Evolutionary conservation across 2,113 vertebrate genomes (phyloP), one percentile per base, ranked within the genome.

Genomic region (Oostethus manadensis): DNA sequence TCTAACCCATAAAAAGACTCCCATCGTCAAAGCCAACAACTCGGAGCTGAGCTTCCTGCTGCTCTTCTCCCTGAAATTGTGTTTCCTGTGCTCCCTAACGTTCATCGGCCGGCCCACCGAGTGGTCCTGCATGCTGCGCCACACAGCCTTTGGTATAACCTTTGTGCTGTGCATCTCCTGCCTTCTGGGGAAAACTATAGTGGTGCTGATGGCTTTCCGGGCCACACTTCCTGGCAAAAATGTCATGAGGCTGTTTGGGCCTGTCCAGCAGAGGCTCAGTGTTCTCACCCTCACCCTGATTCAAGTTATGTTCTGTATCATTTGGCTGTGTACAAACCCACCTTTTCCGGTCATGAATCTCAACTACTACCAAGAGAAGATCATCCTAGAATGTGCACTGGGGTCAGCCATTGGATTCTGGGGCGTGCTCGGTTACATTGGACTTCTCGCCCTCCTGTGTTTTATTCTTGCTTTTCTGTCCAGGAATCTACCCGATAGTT

Each of bases 101-200:
- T 82, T 86, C 66, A 83, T 82, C 22, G 74, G 68, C 6, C 79
- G 68, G 60, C 78, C 74, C 10, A 59, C 78, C 8, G 59, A 62
- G 16, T 87, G 84, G 82, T 85, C 83, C 62, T 89, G 86, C 71
- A 87, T 81, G 84, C 64, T 88, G 55, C 69, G 77, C 26, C 81
- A 87, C 70, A 85, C 74, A 11, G 83, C 81, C 0, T 86, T 86
- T 11, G 75, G 83, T 5, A 83, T 88, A 68, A 86, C 80, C 10
- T 85, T 87, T 63, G 78, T 88, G 53, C 66, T 88, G 58, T 84
- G 78, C 17, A 79, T 87, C 55, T 86, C 80, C 9, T 87, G 80
- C 68, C 68, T 85, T 62, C 64, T 88, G 3, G 76, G 81, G 23
- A 86, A 88, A 74, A 87, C 81, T 9, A 56, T 82, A 45, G 65